phyloP scores from a whole-genome alignment of 2,888 invertebrate genomes.

The Hyles lineata region DNA sequence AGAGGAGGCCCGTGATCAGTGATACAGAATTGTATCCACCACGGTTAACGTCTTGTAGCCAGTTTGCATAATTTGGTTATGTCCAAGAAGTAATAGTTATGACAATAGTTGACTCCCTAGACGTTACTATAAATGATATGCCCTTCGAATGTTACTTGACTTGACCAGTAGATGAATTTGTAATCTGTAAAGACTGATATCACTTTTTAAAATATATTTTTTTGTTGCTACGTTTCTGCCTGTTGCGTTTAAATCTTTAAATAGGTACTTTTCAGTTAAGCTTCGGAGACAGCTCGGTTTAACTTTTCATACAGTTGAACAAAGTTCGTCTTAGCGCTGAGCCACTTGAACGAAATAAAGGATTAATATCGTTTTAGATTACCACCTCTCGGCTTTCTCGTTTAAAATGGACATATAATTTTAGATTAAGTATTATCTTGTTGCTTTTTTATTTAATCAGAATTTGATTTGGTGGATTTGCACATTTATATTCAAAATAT shows the following conservation, averaged over 20 bases:
- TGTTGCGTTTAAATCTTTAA: slow-evolving; percentile 4
- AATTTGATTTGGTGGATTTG: not conserved
- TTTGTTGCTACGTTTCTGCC: not conserved
- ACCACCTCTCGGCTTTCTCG: slow-evolving; percentile 41
- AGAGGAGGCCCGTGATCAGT: too few species aligned
- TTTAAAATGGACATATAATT: slow-evolving; percentile 44
- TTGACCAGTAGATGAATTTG: not conserved
- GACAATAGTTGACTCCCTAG: too few species aligned
- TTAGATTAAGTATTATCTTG: slow-evolving; percentile 43
- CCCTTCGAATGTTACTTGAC: not conserved
- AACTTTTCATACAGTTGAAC: slow-evolving; percentile 44
- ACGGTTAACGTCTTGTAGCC: not conserved
- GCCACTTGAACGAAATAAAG: slow-evolving; percentile 34
- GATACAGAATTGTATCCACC: not conserved
- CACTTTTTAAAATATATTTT: not conserved
- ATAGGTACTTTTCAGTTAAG: slow-evolving; percentile 23
- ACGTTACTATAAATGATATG: too few species aligned
- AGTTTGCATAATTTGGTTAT: too few species aligned
- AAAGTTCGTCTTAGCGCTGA: slow-evolving; percentile 5
- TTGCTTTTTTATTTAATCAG: not conserved
- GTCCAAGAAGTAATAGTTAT: too few species aligned
- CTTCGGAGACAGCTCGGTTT: slow-evolving; percentile 63
- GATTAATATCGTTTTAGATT: slow-evolving; percentile 32
- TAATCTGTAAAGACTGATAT: too few species aligned
- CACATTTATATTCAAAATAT: not conserved